phyloP scores from a whole-genome alignment of 2,797 vertebrate genomes.

The Lepilemur septentrionalis region DNA sequence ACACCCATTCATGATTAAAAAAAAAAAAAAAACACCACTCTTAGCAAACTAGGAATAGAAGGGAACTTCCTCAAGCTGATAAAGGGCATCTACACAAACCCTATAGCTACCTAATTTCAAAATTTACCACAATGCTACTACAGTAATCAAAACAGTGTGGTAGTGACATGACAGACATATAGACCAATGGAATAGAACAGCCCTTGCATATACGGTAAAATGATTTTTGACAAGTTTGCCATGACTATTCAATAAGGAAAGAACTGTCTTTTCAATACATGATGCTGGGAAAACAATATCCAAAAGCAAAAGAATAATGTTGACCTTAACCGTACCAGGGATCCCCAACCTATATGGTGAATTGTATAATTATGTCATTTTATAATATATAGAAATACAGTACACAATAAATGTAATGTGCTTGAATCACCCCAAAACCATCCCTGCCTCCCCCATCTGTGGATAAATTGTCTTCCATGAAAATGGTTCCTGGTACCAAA shows the following conservation, averaged over 20 bases:
- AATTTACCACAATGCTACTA: constrained; percentile 11
- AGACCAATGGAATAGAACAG: neutral
- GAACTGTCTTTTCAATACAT: neutral
- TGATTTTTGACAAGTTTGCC: constrained; percentile 9
- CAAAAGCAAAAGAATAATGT: neutral
- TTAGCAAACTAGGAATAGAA: constrained; percentile 27
- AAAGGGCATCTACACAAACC: neutral
- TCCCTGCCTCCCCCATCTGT: too few relatives aligned
- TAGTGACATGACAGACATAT: neutral
- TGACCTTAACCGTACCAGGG: neutral
- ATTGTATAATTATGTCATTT: too few relatives aligned
- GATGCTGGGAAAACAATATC: neutral
- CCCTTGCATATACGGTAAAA: neutral
- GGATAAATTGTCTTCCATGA: too few relatives aligned
- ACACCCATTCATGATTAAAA: neutral
- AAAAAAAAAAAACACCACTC: neutral
- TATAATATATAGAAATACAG: too few relatives aligned
- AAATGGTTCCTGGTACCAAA: too few relatives aligned
- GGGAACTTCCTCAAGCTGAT: constrained; percentile 1
- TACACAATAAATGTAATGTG: too few relatives aligned
- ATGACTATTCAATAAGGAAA: neutral
- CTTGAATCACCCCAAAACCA: too few relatives aligned
- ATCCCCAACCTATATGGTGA: too few relatives aligned
- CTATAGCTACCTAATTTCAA: neutral
- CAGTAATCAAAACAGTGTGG: neutral